These are phyloP conservation scores for Timandra comae DNA, from an alignment of 2,888 invertebrate genomes.

Conservation along the genomic window DNA sequence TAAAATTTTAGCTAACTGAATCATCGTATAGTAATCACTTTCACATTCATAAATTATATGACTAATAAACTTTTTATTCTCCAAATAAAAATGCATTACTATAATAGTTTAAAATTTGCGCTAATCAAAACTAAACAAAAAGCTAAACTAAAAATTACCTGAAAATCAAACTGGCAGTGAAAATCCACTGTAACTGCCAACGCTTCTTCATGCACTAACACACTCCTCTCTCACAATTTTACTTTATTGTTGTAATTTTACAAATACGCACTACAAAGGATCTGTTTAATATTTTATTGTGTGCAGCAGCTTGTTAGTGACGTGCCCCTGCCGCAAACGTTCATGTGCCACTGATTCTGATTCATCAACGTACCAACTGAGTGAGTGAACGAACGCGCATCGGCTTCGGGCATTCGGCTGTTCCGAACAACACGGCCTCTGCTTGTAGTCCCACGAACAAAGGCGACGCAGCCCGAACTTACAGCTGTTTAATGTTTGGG, in stretches of 20 bases:
- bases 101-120: too few relatives aligned
- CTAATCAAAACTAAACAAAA: not conserved
- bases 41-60: too few relatives aligned
- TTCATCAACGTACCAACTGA: constrained; percentile 32
- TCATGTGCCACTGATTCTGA: constrained; percentile 39
- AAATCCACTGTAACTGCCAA: constrained; percentile 32
- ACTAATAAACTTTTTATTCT: too few relatives aligned
- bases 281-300: constrained; percentile 31
- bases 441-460: constrained; percentile 46
- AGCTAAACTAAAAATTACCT: constrained; percentile 23
- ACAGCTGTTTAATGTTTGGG: constrained; percentile 73
- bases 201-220: constrained; percentile 29
- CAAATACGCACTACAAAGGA: constrained; percentile 37
- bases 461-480: constrained; percentile 47
- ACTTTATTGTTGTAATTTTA: constrained; percentile 12
- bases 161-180: constrained; percentile 24
- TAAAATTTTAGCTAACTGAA: too few relatives aligned
- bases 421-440: constrained; percentile 21
- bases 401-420: constrained; percentile 22
- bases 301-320: constrained; percentile 24
- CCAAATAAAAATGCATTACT: too few relatives aligned
- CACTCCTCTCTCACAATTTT: constrained; percentile 35
- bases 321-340: constrained; percentile 18
- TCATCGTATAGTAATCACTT: too few relatives aligned
- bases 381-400: not conserved